These are phyloP conservation scores for Parapsyche elsis DNA, from an alignment of 1,140 invertebrate genomes.

Conservation along the genomic window DNA sequence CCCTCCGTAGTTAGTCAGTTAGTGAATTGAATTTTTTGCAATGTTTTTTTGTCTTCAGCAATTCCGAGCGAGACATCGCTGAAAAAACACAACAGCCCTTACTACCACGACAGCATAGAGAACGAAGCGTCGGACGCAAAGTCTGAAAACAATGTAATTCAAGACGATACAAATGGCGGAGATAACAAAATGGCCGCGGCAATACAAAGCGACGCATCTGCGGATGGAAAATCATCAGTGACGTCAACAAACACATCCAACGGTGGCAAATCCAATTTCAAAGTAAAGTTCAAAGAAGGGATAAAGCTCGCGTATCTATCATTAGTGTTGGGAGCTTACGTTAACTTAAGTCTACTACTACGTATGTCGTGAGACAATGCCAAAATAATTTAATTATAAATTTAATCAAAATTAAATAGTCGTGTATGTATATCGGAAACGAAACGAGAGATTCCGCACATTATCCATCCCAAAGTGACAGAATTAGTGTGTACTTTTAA, in stretches of 20 bases:
- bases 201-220: conserved; percentile 49
- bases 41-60: conserved; percentile 35
- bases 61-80: conserved; percentile 46
- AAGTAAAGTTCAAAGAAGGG: conserved; percentile 34
- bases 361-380: conserved; percentile 43
- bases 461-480: too few relatives aligned
- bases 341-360: conserved; percentile 14
- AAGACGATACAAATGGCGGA: conserved; percentile 7
- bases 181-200: conserved; percentile 53
- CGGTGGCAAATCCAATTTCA: conserved; percentile 25
- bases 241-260: conserved; percentile 24
- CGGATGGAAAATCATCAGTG: conserved; percentile 41
- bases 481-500: too few relatives aligned
- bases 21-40: not conserved
- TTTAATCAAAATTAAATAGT: too few relatives aligned
- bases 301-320: conserved; percentile 14
- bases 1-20: too few relatives aligned
- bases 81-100: conserved; percentile 49
- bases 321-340: conserved; percentile 14
- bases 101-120: conserved; percentile 49
- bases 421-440: too few relatives aligned
- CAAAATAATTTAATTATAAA: conserved; percentile 32
- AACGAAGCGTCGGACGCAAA: conserved; percentile 44
- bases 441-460: too few relatives aligned
- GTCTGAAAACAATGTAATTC: conserved; percentile 27